Evolutionary conservation across 2,888 invertebrate species (phyloP), one percentile per base, ranked within the genome.

Genomic region (Pyrochroa serraticornis): DNA sequence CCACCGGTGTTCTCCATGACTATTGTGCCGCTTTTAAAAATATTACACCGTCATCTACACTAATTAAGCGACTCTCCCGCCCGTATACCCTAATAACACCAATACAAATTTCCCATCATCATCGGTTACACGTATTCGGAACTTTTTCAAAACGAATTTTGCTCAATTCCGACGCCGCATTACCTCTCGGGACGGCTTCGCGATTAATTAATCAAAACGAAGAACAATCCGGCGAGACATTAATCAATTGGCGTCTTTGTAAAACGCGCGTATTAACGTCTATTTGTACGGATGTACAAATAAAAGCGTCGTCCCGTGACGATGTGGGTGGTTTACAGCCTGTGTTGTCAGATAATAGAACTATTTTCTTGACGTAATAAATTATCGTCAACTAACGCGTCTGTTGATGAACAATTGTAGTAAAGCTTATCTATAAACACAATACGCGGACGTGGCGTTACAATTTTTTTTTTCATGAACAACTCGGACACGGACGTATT

Each of bases 321-420:
- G 30, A 58, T 54, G 58, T 58, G 58, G 58, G 58, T 58, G 58
- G 58, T 49, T 55, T 58, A 58, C 53, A 48, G 47, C 49, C 51
- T 32, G 32, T 37, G 35, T 49, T 54, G 49, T 53, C 53, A 53
- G 53, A 49, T 58, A 58, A 58, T 53, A 58, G 53, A 58, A 58
- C 65, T 54, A 62, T 66, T 62, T 65, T 63, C 63, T 51, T 59
- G 50, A 12, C 48, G 59, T 51, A 55, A 64, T 66, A 66, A 66
- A 64, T 64, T 55, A 63, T 60, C 60, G 61, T 58, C 62, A 55
- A 56, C 57, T 41, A 54, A 50, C 58, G 33, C 45, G 57, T 47
- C 54, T 51, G 63, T 61, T 62, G 62, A 63, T 65, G 64, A 65
- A 64, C 67, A 67, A 63, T 67, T 64, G 53, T 65, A 57, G 22